Evolutionary conservation across 1,140 invertebrate species (phyloP).

Genomic region (Temnothorax nylanderi): DNA sequence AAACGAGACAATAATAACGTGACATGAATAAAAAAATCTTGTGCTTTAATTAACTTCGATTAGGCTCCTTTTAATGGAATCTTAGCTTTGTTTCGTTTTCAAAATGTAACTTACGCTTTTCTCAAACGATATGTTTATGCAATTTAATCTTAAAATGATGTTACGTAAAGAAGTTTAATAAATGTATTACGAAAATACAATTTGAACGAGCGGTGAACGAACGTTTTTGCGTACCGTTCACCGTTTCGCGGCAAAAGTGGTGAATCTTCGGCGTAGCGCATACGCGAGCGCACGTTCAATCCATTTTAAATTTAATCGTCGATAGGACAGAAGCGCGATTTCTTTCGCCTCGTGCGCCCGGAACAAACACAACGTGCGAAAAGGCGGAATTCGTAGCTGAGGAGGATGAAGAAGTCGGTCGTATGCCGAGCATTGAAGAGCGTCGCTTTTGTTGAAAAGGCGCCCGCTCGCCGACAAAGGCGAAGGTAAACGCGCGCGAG

Average conservation of each 20-base stretch:
- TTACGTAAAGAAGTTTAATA: not conserved
- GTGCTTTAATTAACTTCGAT: not conserved
- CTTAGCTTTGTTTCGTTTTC: not conserved
- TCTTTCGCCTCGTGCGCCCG: constrained; percentile 40
- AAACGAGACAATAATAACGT: not conserved
- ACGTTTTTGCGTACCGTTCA: not conserved
- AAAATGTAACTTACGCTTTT: not conserved
- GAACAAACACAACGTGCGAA: constrained; percentile 43
- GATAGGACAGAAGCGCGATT: constrained; percentile 43
- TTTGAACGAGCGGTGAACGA: not conserved
- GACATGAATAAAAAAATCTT: not conserved
- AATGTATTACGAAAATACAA: not conserved
- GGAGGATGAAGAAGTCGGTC: not conserved
- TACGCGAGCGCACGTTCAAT: constrained; percentile 8
- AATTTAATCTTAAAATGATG: not conserved
- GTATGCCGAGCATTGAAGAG: constrained; percentile 1
- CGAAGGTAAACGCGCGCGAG: constrained; percentile 68
- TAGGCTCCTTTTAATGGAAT: not conserved
- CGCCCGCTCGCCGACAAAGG: constrained; percentile 61
- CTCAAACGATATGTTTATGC: not conserved
- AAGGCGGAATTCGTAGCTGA: constrained; percentile 28
- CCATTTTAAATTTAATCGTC: constrained; percentile 42
- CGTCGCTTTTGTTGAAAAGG: constrained; percentile 32
- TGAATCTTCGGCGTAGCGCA: not conserved
- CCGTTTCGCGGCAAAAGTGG: not conserved